phyloP scores from a whole-genome alignment of 2,113 vertebrate genomes.

The Pelvicachromis taeniatus region DNA sequence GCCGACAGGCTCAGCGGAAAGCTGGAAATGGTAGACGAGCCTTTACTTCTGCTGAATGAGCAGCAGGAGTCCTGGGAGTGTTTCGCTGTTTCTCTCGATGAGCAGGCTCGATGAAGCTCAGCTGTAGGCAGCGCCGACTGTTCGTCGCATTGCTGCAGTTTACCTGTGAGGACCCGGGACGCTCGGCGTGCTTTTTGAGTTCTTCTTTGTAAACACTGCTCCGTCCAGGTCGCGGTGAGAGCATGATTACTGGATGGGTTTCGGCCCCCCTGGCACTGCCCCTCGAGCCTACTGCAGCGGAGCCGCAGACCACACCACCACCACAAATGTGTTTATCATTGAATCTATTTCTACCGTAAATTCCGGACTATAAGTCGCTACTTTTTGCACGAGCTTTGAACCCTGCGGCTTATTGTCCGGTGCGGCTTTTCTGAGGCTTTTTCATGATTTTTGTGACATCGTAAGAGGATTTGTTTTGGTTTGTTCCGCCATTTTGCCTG shows the following conservation, averaged over 20 bases:
- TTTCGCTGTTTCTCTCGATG: not conserved
- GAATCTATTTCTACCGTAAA: not conserved
- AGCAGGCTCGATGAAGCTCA: not conserved
- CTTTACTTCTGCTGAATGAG: not conserved
- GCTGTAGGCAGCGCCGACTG: not conserved
- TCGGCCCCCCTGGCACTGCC: not conserved
- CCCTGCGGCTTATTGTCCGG: no score
- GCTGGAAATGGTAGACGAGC: not conserved
- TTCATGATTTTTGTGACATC: no score
- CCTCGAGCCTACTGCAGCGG: not conserved
- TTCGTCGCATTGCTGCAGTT: not conserved
- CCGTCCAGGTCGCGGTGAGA: not conserved
- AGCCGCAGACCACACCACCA: rapidly evolving
- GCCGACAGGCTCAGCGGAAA: not conserved
- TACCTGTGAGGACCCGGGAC: rapidly evolving
- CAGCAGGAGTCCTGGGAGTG: not conserved
- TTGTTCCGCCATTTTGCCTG: no score
- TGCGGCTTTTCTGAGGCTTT: no score
- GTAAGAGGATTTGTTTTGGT: no score
- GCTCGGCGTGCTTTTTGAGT: not conserved
- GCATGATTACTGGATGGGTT: not conserved
- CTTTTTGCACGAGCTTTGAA: no score
- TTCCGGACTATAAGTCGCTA: no score
- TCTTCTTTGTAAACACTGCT: not conserved
- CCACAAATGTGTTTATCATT: not conserved